phyloP scores from a whole-genome alignment of 2,113 vertebrate genomes.

The Narcine bancroftii region DNA sequence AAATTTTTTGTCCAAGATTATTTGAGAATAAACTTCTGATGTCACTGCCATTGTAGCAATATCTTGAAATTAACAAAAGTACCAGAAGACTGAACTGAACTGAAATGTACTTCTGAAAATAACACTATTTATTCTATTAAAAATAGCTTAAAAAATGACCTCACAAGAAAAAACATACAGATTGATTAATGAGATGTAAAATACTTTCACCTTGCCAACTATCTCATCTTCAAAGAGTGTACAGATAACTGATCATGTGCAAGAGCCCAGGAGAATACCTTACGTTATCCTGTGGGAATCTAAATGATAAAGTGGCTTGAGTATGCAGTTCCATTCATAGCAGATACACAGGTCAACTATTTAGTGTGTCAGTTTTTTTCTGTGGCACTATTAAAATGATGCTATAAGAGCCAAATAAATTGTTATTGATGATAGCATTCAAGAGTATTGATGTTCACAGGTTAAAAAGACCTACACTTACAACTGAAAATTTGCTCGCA shows the following conservation, averaged over 20 bases:
- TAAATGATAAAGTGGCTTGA: background rate
- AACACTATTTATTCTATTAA: background rate
- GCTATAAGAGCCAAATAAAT: background rate
- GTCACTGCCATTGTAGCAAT: background rate
- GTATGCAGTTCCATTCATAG: background rate
- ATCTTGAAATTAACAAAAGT: background rate
- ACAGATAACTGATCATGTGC: background rate
- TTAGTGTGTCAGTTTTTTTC: background rate
- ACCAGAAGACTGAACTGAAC: background rate
- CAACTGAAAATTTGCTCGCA: background rate
- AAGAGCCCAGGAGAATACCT: background rate
- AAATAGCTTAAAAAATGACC: background rate
- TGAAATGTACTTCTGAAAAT: background rate
- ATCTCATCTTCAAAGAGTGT: background rate
- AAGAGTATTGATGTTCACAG: background rate
- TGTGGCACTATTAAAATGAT: background rate
- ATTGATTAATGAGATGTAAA: background rate
- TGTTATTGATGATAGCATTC: background rate
- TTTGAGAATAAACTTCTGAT: background rate
- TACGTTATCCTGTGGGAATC: background rate
- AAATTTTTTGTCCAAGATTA: no score
- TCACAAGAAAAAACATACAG: background rate
- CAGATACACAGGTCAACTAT: background rate
- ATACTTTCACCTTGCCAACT: background rate
- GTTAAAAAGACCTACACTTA: background rate